A percentile compares a stretch with the other conserved stretches of the same genome.
Conservation (phyloP, 2,113 vertebrate genomes). For the Columba livia region DNA sequence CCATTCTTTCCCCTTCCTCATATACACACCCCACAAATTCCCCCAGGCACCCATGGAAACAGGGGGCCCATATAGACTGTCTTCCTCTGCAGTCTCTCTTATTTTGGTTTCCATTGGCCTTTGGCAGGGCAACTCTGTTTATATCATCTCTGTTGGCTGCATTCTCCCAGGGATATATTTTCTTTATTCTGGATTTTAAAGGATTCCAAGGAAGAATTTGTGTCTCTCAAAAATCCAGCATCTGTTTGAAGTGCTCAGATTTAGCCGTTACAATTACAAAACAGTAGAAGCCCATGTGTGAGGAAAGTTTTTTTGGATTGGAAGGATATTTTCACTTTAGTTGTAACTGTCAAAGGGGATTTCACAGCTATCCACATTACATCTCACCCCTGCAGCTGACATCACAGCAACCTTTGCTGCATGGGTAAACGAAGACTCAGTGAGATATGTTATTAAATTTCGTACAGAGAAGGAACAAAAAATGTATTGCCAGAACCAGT, state of each 20-base stretch:
- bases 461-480: neutral
- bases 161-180: neutral
- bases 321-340: conserved; percentile 22
- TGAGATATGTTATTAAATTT: neutral
- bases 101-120: neutral
- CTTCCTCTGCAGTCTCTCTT: neutral
- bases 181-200: neutral
- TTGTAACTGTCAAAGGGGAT: conserved; percentile 31
- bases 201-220: neutral
- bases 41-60: neutral
- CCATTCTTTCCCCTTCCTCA: neutral
- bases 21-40: neutral
- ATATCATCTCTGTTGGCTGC: neutral
- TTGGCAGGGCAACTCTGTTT: neutral
- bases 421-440: neutral
- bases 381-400: neutral
- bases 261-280: neutral
- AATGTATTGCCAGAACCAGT: neutral
- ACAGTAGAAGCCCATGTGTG: neutral
- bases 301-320: neutral
- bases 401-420: conserved; percentile 30
- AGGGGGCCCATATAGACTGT: neutral
- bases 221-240: neutral
- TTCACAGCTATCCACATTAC: conserved; percentile 12
- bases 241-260: neutral